Base-by-base conservation (phyloP, 23 tunicate species). In the Ascidia mentula region DNA sequence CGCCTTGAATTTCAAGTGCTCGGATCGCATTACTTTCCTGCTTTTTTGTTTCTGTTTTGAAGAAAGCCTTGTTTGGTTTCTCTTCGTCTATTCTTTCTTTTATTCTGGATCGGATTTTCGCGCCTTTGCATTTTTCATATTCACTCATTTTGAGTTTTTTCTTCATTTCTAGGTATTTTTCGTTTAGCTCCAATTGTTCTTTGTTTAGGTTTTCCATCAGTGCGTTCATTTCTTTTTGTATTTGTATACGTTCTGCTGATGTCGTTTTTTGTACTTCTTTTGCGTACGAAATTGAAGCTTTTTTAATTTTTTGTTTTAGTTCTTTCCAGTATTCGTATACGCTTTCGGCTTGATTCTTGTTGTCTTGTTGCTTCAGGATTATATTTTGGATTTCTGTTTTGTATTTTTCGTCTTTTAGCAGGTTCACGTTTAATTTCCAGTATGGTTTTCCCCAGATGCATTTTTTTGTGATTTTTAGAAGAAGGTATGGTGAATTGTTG, bases 41-140 rank as follows among this genome's bases (percentile, higher is more conserved):
- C 6, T 61, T 79, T 0, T 46, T 59, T 35, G 33, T 34, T 28
- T 59, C 39, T n/a, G 9, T 45, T 59, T 34, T 37, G 40, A 79
- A 79, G 42, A 79, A 79, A 13, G 39, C 34, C 36, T 79, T 79
- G 53, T 61, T 59, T 17, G 40, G 82, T 37, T n/a, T 32, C 60
- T 79, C 82, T 31, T 61, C 82, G 40, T 79, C 9, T 18, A 35
- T 38, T 7, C 31, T 6, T 12, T 60, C 73, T 60, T 32, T 59
- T 0, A 79, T 53, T 17, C 37, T 12, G 12, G 82, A n/a, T 32
- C 82, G 37, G 6, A 59, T 79, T n/a, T 26, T 32, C 18, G 72
- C 72, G 9, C 46, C 78, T 5, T 30, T 20, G 40, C 22, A 26
- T 18, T 26, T 1, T 37, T 26, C 13, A 12, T 37, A 37, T 36